Evolutionary conservation across 2,113 vertebrate species (phyloP), one percentile per base, ranked within the genome.

Genomic region (Xenopus borealis): DNA sequence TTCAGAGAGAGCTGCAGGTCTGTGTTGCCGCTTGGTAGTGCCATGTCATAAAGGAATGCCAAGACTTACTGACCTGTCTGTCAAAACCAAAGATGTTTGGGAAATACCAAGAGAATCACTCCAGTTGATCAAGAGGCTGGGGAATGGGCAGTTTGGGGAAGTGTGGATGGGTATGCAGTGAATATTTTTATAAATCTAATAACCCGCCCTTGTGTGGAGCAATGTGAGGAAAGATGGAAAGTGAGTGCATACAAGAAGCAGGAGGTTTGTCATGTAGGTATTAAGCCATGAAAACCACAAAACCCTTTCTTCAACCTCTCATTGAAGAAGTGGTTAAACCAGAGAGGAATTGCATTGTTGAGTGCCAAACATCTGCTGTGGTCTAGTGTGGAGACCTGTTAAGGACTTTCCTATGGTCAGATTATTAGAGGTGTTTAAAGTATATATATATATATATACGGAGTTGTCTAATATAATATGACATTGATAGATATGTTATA

Each of bases 81-180:
- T 98, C 93, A 98, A 98, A 96, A 98, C 96, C 93, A 97, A 97
- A 95, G 97, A 98, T 83, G 95, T 98, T 89, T 98, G 97, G 97
- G 97, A 98, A 92, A 98, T 98, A 86, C 94, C 93, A 78, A 93
- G 95, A 86, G 95, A 97, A 89, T 98, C 95, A 66, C 93, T 98
- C 84, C 95, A 96, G 90, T 93, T 98, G 87, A 95, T 98, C 92
- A 97, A 97, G 91, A 95, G 95, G 85, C 94, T 98, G 78, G 96
- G 96, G 84, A 96, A 98, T 85, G 96, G 96, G 92, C 95, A 98
- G 92, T 98, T 98, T 92, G 97, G 95, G 95, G 96, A 98, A 95
- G 96, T 98, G 90, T 98, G 96, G 96, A 98, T 98, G 94, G 97
- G 96, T 98, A 98, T 85, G 96, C 89, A 86, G 83, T 83, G 82